These are phyloP conservation scores for Boloria euphrosyne DNA, from an alignment of 2,888 invertebrate species.

Conservation along the genomic window DNA sequence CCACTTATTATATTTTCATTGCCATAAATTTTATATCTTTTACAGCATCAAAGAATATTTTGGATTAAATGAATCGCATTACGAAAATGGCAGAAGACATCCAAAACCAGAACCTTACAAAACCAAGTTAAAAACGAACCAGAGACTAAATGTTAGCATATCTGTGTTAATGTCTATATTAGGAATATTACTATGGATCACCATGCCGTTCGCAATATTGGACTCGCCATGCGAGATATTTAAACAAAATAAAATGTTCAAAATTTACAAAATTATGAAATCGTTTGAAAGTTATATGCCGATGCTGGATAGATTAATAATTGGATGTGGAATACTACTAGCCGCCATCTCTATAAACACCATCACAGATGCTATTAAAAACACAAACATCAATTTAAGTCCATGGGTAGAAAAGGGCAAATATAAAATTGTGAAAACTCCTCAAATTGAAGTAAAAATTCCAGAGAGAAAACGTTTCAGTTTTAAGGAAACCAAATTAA, in stretches of 20 bases:
- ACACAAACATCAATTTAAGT: constrained; percentile 52
- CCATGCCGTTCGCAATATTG: constrained; percentile 53
- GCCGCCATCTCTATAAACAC: constrained; percentile 45
- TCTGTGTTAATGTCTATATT: constrained; percentile 55
- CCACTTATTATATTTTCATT: not conserved
- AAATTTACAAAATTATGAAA: constrained; percentile 43
- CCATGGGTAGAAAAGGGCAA: constrained; percentile 56
- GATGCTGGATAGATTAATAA: constrained; percentile 51
- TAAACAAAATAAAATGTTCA: constrained; percentile 38
- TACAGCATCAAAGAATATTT: constrained; percentile 20
- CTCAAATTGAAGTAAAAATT: constrained; percentile 1
- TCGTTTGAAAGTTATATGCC: constrained; percentile 46
- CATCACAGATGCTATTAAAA: constrained; percentile 51
- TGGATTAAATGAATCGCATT: not conserved
- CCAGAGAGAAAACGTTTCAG: not conserved
- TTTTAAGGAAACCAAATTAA: not conserved
- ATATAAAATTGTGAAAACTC: constrained; percentile 39
- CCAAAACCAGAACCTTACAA: constrained; percentile 32
- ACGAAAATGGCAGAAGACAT: not conserved
- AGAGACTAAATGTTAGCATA: constrained; percentile 49
- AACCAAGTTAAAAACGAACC: constrained; percentile 45
- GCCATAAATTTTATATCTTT: not conserved
- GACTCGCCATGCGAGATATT: constrained; percentile 52
- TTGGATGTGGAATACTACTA: constrained; percentile 48
- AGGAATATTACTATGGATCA: constrained; percentile 48